These are phyloP conservation scores for Pomacea maculata DNA, from an alignment of 1,140 invertebrate genomes.

Conservation along the genomic window DNA sequence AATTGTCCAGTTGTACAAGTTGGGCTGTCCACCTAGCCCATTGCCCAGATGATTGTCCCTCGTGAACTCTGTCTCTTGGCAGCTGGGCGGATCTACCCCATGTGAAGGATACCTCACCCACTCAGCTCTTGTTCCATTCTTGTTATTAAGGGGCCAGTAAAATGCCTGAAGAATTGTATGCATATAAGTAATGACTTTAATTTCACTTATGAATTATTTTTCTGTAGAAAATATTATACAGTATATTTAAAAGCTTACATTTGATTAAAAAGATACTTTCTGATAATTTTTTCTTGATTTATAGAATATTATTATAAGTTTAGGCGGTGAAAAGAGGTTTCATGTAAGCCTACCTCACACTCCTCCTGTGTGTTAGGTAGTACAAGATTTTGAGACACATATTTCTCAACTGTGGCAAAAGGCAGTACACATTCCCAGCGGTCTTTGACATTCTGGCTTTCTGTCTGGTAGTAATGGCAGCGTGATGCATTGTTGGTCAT, in stretches of 20 bases:
- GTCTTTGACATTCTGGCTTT: conserved; percentile 63
- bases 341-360: conserved; percentile 54
- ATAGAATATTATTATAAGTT: no score
- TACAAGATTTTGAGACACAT: conserved; percentile 29
- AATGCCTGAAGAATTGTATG: conserved; percentile 37
- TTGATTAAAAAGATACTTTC: no score
- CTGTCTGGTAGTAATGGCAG: conserved; percentile 54
- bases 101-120: conserved; percentile 59
- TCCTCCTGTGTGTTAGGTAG: conserved; percentile 59
- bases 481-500: conserved; percentile 60
- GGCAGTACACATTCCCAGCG: conserved; percentile 55
- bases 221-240: no score
- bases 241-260: no score
- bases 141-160: conserved; percentile 38
- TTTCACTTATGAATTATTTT: no score
- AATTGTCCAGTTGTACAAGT: conserved; percentile 63
- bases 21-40: conserved; percentile 54
- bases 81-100: conserved; percentile 58
- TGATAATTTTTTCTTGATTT: no score
- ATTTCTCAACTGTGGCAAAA: conserved; percentile 35
- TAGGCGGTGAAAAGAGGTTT: background rate
- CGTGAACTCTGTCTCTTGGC: conserved; percentile 58
- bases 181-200: background rate
- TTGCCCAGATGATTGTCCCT: conserved; percentile 66
- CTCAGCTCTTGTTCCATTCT: conserved; percentile 42